A percentile compares a stretch with the other conserved stretches of the same genome.
Conservation (phyloP, 2,888 invertebrate genomes). For the Cordilura impudica region DNA sequence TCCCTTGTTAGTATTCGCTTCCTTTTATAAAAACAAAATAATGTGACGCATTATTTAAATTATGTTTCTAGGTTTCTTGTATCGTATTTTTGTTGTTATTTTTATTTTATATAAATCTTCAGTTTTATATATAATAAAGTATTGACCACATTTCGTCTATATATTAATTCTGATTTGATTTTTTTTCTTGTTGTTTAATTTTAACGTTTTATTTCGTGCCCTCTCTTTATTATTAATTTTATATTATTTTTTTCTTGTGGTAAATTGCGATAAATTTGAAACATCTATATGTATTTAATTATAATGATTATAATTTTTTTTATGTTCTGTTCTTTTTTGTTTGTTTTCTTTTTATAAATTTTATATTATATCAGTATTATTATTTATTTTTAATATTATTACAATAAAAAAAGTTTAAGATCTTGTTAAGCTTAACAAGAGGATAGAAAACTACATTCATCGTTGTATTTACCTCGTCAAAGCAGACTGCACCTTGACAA, state of each 20-base stretch:
- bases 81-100: constrained; percentile 24
- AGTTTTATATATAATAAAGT: too few species aligned
- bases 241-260: constrained; percentile 43
- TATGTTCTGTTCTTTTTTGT: constrained; percentile 37
- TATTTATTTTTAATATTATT: constrained; percentile 63
- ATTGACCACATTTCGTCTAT: constrained; percentile 25
- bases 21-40: too few species aligned
- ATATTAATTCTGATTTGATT: constrained; percentile 21
- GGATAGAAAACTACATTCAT: constrained; percentile 74
- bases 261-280: constrained; percentile 60
- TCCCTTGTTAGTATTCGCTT: too few species aligned
- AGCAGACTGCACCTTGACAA: constrained; percentile 91
- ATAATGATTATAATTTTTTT: constrained; percentile 57
- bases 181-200: constrained; percentile 22
- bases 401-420: constrained; percentile 64
- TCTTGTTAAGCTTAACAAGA: constrained; percentile 71
- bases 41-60: too few species aligned
- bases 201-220: constrained; percentile 44
- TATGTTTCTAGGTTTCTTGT: too few species aligned
- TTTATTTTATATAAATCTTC: constrained; percentile 21
- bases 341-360: constrained; percentile 55
- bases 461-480: constrained; percentile 82
- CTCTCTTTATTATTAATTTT: constrained; percentile 34
- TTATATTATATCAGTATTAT: constrained; percentile 61
- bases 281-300: constrained; percentile 61